Conservation (phyloP, 2,888 invertebrate species). For the Chromoteleia sp. region DNA sequence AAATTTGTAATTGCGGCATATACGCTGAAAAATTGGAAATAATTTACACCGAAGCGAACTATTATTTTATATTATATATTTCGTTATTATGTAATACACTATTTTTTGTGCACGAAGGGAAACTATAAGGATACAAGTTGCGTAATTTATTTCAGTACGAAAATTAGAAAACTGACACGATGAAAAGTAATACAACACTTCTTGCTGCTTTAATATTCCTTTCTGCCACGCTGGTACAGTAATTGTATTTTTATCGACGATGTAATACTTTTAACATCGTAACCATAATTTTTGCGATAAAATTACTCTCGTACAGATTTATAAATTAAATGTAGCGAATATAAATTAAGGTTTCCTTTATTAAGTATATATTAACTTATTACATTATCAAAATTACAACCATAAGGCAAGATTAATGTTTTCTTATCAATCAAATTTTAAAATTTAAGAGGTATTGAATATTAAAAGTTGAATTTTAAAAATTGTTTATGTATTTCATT, state of each 20-base stretch:
- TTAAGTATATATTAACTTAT: not conserved
- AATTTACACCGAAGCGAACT: no score
- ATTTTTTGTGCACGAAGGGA: not conserved
- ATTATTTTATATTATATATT: no score
- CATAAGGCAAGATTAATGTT: no score
- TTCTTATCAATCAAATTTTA: no score
- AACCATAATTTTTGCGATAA: constrained; percentile 32
- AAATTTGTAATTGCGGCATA: no score
- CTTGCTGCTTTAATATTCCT: constrained; percentile 14
- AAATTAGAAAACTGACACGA: constrained; percentile 3
- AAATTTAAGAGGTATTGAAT: no score
- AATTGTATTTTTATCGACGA: constrained; percentile 51
- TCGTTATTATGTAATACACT: not conserved
- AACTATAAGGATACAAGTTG: not conserved
- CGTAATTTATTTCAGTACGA: not conserved
- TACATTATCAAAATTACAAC: not conserved
- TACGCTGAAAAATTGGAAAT: no score
- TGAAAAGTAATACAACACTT: constrained; percentile 13
- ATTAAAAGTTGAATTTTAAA: no score
- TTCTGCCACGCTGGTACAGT: constrained; percentile 25
- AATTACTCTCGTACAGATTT: constrained; percentile 1
- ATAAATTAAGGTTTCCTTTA: no score
- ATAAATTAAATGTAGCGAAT: constrained; percentile 1
- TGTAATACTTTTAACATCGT: constrained; percentile 31
- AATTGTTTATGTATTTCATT: no score